Evolutionary conservation across 1,140 invertebrate species (phyloP), one percentile per base, ranked within the genome.

Genomic region (Pinna nobilis): DNA sequence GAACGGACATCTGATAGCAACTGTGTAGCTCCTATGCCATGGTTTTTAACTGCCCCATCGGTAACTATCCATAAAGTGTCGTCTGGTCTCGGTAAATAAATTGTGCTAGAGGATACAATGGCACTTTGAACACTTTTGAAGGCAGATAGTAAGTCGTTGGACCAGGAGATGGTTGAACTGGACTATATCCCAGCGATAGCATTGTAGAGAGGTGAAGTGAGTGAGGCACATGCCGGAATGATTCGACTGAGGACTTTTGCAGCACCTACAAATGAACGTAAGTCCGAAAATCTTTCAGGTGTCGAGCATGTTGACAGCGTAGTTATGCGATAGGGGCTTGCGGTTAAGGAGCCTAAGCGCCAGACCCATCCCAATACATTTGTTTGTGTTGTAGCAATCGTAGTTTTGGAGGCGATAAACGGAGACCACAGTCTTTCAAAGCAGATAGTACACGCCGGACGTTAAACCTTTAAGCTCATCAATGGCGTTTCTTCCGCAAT

Each of bases 1-100:
- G 53, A 37, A 77, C 49, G 13, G 25, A 51, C 3, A 64, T 53
- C 30, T 69, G 44, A 32, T 63, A 75, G 5, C 65, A 41, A 44
- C 57, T 75, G 23, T 0, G 73, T 82, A 1, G 71, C 71, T 18
- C 70, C 72, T 28, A 73, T 66, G 15, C 74, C 77, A 32, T 28
- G 66, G 28, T 63, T 73, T 2, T 41, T 64, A 18, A 79, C 72
- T 1, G 79, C 57, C 18, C 67, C 77, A 69, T 80, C 73, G 5
- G 79, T 80, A 0, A 83, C 70, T 37, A 81, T 81, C 73, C 79
- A 81, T 9, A 74, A 30, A 33, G 66, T 23, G 41, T 82, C 76
- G 20, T 23, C 23, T 39, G 66, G 33, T 30, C 61, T 23, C n/a
- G 82, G 77, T 20, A 83, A 47, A 0, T 44, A 11, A 35, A 80